These are phyloP conservation scores for Ecliptopera silaceata DNA, from an alignment of 2,888 invertebrate genomes.

Conservation along the genomic window DNA sequence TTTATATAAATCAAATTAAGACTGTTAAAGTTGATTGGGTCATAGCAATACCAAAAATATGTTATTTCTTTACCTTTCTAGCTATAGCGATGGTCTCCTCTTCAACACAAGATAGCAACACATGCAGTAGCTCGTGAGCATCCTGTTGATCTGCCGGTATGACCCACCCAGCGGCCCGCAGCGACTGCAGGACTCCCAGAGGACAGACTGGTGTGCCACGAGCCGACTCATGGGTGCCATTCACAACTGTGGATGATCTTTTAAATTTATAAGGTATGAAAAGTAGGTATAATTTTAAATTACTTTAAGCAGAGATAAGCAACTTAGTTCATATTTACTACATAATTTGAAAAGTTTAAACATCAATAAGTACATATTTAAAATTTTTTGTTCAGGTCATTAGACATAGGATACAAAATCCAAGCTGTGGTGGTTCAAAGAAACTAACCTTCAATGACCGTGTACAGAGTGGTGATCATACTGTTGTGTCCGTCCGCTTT, in stretches of 20 bases:
- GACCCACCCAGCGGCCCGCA: slow-evolving; percentile 91
- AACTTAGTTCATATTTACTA: too few relatives aligned
- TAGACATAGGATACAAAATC: too few relatives aligned
- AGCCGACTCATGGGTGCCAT: slow-evolving; percentile 87
- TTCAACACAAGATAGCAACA: slow-evolving; percentile 94
- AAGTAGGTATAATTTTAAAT: too few relatives aligned
- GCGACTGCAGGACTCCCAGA: slow-evolving; percentile 86
- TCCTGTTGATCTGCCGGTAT: slow-evolving; percentile 96
- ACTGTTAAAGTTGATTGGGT: too few relatives aligned
- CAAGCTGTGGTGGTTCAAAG: neutral
- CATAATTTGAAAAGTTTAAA: too few relatives aligned
- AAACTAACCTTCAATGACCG: slow-evolving; percentile 87
- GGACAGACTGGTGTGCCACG: slow-evolving; percentile 83
- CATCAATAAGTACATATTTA: too few relatives aligned
- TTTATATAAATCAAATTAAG: too few relatives aligned
- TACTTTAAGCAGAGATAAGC: too few relatives aligned
- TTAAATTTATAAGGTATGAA: too few relatives aligned
- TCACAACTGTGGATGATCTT: slow-evolving; percentile 81
- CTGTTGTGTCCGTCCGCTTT: slow-evolving; percentile 85
- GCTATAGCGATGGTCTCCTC: slow-evolving; percentile 88
- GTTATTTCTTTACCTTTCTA: slow-evolving; percentile 78
- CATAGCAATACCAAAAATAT: too few relatives aligned
- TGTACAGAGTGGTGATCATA: slow-evolving; percentile 88
- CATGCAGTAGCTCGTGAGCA: slow-evolving; percentile 96
- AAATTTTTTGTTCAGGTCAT: too few relatives aligned